phyloP scores from a whole-genome alignment of 2,888 invertebrate species.

The Chesias legatella region DNA sequence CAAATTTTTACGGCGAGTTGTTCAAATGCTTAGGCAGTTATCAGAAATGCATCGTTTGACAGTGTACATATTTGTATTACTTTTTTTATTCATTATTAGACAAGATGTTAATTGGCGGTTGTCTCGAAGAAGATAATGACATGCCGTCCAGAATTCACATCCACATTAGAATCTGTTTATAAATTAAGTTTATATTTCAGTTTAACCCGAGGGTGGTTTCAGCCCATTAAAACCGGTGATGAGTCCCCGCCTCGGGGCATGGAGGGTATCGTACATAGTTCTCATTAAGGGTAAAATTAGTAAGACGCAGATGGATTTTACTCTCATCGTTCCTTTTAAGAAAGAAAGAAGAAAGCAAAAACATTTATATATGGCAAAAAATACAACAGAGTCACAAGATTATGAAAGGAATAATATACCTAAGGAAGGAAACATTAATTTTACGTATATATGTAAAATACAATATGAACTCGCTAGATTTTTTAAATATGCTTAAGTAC shows the following conservation, averaged over 20 bases:
- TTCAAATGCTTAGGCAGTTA: slow-evolving; percentile 26
- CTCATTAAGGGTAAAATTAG: slow-evolving; percentile 70
- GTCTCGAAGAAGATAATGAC: slow-evolving; percentile 33
- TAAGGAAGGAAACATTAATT: no score
- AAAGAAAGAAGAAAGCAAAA: no score
- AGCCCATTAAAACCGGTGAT: slow-evolving; percentile 66
- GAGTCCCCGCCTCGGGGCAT: slow-evolving; percentile 65
- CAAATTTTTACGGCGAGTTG: slow-evolving; percentile 55
- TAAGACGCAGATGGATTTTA: slow-evolving; percentile 49
- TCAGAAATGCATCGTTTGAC: slow-evolving; percentile 2
- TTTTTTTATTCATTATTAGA: no score
- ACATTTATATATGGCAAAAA: no score
- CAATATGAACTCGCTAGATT: no score
- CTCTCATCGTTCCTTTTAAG: slow-evolving; percentile 26
- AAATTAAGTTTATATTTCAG: slow-evolving; percentile 49
- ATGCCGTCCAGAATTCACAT: slow-evolving; percentile 30
- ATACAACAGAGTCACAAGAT: no score
- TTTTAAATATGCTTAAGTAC: no score
- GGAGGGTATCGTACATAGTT: slow-evolving; percentile 51
- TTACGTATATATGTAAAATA: no score
- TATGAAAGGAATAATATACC: no score
- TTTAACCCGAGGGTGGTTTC: slow-evolving; percentile 60
- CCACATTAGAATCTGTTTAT: slow-evolving; percentile 49
- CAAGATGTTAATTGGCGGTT: slow-evolving; percentile 32
- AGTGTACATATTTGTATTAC: no score